phyloP scores from a whole-genome alignment of 2,797 vertebrate species.

The Tachyglossus aculeatus region DNA sequence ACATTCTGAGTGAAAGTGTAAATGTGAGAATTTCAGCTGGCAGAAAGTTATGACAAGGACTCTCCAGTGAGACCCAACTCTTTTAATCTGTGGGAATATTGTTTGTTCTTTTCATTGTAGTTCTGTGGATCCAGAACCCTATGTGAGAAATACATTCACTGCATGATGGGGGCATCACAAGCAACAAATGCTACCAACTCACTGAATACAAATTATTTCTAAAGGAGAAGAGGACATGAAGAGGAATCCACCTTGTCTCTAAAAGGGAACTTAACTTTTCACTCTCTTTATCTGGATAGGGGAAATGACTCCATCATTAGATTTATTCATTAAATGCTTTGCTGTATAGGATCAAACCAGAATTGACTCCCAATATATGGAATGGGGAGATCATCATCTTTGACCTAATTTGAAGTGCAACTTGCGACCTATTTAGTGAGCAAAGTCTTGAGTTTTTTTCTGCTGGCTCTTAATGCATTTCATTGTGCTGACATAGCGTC shows the following conservation, averaged over 20 bases:
- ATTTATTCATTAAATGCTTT: background rate
- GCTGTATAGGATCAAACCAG: background rate
- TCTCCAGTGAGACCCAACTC: background rate
- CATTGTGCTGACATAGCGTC: no score
- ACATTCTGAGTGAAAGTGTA: no score
- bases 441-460: no score
- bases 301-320: background rate
- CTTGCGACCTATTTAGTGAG: background rate
- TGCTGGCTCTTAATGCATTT: no score
- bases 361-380: background rate
- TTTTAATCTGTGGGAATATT: background rate
- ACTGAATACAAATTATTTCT: constrained; percentile 4
- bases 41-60: no score
- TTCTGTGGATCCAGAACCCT: constrained; percentile 61
- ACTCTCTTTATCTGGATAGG: background rate
- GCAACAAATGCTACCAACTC: background rate
- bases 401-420: background rate
- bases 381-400: background rate
- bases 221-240: background rate
- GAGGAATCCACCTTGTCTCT: background rate
- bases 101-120: constrained; percentile 42
- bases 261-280: background rate
- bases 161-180: constrained; percentile 11
- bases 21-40: no score
- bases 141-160: constrained; percentile 46